phyloP scores from a whole-genome alignment of 1,140 invertebrate genomes.

The Mycetomoellerius zeteki region DNA sequence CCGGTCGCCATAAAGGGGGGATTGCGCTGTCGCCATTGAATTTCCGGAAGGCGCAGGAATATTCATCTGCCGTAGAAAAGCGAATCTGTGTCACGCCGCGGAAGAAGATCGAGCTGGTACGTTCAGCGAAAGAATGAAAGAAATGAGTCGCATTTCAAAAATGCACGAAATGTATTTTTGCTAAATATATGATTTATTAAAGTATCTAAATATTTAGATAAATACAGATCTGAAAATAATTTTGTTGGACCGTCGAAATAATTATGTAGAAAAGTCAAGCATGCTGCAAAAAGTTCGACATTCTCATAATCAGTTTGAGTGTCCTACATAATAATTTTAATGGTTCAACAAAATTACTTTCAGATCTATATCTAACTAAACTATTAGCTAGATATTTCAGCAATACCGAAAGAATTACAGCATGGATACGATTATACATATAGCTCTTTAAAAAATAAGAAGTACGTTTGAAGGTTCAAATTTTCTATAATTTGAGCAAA shows the following conservation, averaged over 20 bases:
- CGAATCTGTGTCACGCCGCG: conserved; percentile 46
- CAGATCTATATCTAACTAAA: too few relatives aligned
- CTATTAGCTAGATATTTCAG: too few relatives aligned
- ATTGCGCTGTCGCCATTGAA: conserved; percentile 66
- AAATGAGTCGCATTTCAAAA: conserved; percentile 14
- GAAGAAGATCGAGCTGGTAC: conserved; percentile 6
- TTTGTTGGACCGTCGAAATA: too few relatives aligned
- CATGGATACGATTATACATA: neutral
- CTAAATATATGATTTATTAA: too few relatives aligned
- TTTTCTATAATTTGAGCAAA: neutral
- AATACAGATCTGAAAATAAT: too few relatives aligned
- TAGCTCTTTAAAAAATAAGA: neutral
- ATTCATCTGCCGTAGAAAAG: conserved; percentile 65
- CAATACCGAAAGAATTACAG: neutral
- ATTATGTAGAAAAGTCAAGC: too few relatives aligned
- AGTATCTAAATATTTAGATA: too few relatives aligned
- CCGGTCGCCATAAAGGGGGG: conserved; percentile 68
- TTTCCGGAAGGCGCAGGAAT: conserved; percentile 70
- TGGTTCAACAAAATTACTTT: too few relatives aligned
- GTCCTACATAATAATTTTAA: too few relatives aligned
- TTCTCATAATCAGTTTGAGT: too few relatives aligned
- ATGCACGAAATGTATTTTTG: neutral
- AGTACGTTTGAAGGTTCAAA: neutral
- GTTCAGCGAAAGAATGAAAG: conserved; percentile 35
- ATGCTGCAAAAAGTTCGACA: too few relatives aligned